phyloP scores from a whole-genome alignment of 1,140 invertebrate genomes.

The Megalopta genalis region DNA sequence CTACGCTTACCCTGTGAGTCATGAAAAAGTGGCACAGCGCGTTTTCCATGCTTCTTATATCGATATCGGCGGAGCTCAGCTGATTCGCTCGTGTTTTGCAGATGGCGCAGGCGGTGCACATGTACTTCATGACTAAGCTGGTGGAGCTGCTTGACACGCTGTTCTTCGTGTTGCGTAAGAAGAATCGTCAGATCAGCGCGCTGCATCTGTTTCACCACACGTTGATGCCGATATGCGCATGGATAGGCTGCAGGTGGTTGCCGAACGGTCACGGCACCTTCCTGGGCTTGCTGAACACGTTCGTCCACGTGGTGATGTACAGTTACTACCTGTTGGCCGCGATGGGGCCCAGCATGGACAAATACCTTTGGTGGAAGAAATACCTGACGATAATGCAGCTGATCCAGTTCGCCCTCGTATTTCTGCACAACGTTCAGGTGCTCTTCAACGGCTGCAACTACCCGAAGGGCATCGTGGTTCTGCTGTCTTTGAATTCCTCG shows the following conservation, averaged over 20 bases:
- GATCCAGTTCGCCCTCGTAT: conserved; percentile 90
- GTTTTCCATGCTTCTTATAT: no score
- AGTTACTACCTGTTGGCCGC: conserved; percentile 91
- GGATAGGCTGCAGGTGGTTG: conserved; percentile 91
- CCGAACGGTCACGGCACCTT: conserved; percentile 90
- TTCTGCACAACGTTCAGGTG: conserved; percentile 85
- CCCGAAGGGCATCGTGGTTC: conserved; percentile 84
- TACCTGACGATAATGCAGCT: conserved; percentile 92
- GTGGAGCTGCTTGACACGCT: conserved; percentile 86
- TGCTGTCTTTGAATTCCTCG: conserved; percentile 87
- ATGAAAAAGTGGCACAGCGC: no score
- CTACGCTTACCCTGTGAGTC: no score
- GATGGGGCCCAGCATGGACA: conserved; percentile 89
- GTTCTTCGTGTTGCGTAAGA: conserved; percentile 92
- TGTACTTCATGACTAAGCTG: conserved; percentile 82
- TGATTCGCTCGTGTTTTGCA: conserved; percentile 59
- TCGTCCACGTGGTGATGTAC: conserved; percentile 93
- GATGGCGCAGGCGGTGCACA: conserved; percentile 77
- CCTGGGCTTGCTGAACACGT: conserved; percentile 91
- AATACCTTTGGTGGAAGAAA: conserved; percentile 94
- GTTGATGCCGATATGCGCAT: conserved; percentile 87
- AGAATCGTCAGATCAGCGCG: conserved; percentile 87
- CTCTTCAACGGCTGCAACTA: conserved; percentile 84
- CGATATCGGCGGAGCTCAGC: no score
- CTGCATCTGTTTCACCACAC: conserved; percentile 89